Percentiles rank a stretch among this genome's conserved stretches.
These are phyloP conservation scores for Xenotilapia leptura DNA, from an alignment of 2,113 vertebrate genomes.

Conservation along the genomic window DNA sequence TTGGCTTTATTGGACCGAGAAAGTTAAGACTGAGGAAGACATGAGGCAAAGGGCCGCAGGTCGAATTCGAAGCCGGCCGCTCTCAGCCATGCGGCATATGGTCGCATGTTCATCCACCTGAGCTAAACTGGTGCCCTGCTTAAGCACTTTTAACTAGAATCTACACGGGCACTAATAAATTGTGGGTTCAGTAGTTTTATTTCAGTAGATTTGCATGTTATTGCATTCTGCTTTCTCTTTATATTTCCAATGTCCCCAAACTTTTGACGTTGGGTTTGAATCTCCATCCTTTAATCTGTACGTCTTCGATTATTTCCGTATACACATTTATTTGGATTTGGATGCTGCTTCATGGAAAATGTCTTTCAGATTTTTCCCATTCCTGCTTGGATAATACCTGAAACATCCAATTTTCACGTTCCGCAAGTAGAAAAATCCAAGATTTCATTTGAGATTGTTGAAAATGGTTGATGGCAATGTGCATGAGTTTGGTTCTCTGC, in stretches of 20 bases:
- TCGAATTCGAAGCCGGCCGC: neutral
- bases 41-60: neutral
- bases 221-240: neutral
- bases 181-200: neutral
- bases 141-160: neutral
- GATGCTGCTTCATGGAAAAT: neutral
- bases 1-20: neutral
- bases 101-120: neutral
- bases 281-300: neutral
- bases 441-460: neutral
- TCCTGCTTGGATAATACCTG: neutral
- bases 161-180: neutral
- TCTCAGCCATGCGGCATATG: neutral
- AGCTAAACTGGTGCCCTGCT: neutral
- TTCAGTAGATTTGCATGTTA: neutral
- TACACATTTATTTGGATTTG: neutral
- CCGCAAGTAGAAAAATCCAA: neutral
- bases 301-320: fast-evolving
- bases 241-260: neutral
- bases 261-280: neutral
- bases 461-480: neutral
- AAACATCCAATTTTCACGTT: neutral
- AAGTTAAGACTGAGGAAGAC: neutral
- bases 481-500: neutral
- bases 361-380: neutral